Conservation (phyloP, 2,888 invertebrate species). For the Crossocerus cetratus region DNA sequence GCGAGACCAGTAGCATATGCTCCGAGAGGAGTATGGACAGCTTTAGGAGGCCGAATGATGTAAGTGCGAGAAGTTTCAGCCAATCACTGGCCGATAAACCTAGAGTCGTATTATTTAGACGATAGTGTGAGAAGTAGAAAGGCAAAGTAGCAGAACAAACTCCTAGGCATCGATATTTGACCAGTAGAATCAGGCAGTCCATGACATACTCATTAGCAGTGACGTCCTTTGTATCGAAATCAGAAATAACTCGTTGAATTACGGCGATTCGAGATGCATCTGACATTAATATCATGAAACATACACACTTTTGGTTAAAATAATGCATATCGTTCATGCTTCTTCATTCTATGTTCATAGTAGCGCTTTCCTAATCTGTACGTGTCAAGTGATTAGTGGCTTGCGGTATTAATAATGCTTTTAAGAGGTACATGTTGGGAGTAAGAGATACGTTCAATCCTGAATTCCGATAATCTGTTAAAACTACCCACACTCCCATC, state of each 20-base stretch:
- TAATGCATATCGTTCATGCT: constrained; percentile 19
- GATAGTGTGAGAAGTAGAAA: constrained; percentile 8
- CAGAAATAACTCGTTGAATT: too few species aligned
- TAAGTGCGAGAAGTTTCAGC: constrained; percentile 77
- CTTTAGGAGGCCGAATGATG: constrained; percentile 87
- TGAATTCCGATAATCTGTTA: too few species aligned
- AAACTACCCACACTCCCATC: too few species aligned
- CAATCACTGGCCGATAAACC: too few species aligned
- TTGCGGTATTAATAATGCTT: too few species aligned
- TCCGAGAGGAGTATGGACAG: constrained; percentile 94
- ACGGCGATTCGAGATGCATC: constrained; percentile 3
- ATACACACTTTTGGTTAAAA: constrained; percentile 7
- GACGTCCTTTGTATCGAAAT: too few species aligned
- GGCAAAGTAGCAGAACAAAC: constrained; percentile 17
- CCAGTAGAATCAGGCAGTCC: too few species aligned
- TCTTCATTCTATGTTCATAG: constrained; percentile 18
- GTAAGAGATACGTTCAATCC: too few species aligned
- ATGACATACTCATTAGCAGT: too few species aligned
- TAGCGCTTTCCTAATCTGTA: constrained; percentile 27
- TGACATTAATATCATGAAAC: constrained; percentile 10
- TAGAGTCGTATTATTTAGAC: too few species aligned
- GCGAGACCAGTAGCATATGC: constrained; percentile 97
- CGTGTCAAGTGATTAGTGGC: not conserved
- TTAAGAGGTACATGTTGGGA: too few species aligned
- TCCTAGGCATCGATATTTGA: too few species aligned